phyloP scores from a whole-genome alignment of 2,888 invertebrate species.

The Hanleya hanleyi region DNA sequence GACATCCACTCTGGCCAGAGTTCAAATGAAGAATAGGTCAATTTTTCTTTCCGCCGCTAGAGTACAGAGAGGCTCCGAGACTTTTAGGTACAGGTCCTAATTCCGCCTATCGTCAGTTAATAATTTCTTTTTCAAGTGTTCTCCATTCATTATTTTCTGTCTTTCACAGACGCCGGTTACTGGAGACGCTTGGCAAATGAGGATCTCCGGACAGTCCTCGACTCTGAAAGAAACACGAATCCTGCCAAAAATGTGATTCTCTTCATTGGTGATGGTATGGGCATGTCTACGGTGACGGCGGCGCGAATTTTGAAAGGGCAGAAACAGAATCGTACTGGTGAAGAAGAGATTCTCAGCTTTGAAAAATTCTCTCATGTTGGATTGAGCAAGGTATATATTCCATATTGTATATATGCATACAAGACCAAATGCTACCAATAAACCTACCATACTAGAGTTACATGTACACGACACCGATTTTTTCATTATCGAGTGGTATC shows the following conservation, averaged over 20 bases:
- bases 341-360: conserved; percentile 83
- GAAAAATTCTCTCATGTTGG: conserved; percentile 89
- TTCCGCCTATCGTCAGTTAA: too few species aligned
- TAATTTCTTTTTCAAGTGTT: too few species aligned
- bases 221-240: conserved; percentile 15
- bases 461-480: too few species aligned
- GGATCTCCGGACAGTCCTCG: conserved; percentile 2
- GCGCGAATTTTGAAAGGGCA: conserved; percentile 84
- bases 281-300: conserved; percentile 84
- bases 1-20: too few species aligned
- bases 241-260: conserved; percentile 86
- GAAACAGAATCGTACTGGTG: conserved; percentile 76
- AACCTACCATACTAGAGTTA: too few species aligned
- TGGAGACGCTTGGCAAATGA: conserved; percentile 18
- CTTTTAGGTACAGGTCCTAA: too few species aligned
- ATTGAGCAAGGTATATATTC: conserved; percentile 88
- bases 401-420: too few species aligned
- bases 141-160: not conserved
- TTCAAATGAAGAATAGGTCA: too few species aligned
- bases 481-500: too few species aligned
- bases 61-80: too few species aligned
- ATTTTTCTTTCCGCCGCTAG: too few species aligned
- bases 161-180: not conserved
- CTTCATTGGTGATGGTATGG: conserved; percentile 92
- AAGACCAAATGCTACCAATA: too few species aligned